Conservation (phyloP, 2,888 invertebrate species). For the Eupelmus urozonus region DNA sequence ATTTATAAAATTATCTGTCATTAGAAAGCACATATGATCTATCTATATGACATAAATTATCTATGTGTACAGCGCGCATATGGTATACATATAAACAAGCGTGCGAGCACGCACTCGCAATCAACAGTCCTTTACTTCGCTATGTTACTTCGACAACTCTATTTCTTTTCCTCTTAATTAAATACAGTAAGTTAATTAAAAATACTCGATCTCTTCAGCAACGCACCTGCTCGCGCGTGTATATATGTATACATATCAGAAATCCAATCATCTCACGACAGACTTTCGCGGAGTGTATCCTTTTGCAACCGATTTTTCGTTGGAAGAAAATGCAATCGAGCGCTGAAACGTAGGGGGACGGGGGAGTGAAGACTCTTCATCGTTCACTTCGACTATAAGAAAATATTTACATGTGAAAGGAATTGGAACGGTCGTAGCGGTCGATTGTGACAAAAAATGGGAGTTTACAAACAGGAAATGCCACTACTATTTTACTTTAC, state of each 20-base stretch:
- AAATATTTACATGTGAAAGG: slow-evolving; percentile 54
- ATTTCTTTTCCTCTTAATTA: slow-evolving; percentile 48
- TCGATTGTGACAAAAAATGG: slow-evolving; percentile 31
- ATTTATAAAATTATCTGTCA: slow-evolving; percentile 77
- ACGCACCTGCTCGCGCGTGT: slow-evolving; percentile 46
- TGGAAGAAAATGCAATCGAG: slow-evolving; percentile 58
- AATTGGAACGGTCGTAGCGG: slow-evolving; percentile 41
- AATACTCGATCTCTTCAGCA: slow-evolving; percentile 33
- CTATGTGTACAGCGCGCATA: slow-evolving; percentile 60
- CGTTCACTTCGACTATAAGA: slow-evolving; percentile 46
- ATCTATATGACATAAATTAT: slow-evolving; percentile 75
- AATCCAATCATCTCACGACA: slow-evolving; percentile 47
- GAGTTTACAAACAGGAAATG: slow-evolving; percentile 57
- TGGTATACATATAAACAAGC: slow-evolving; percentile 46
- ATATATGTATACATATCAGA: slow-evolving; percentile 45
- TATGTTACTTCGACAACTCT: slow-evolving; percentile 29
- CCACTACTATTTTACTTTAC: slow-evolving; percentile 53
- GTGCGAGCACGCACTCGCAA: slow-evolving; percentile 48
- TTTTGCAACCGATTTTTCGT: slow-evolving; percentile 45
- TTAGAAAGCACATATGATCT: slow-evolving; percentile 76
- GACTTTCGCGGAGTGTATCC: slow-evolving; percentile 44
- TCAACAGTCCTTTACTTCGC: slow-evolving; percentile 11
- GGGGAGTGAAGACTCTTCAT: slow-evolving; percentile 31
- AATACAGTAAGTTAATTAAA: slow-evolving; percentile 52
- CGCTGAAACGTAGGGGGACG: slow-evolving; percentile 30